Conservation (phyloP, 2,797 vertebrate species). For the Aulostomus chinensis region DNA sequence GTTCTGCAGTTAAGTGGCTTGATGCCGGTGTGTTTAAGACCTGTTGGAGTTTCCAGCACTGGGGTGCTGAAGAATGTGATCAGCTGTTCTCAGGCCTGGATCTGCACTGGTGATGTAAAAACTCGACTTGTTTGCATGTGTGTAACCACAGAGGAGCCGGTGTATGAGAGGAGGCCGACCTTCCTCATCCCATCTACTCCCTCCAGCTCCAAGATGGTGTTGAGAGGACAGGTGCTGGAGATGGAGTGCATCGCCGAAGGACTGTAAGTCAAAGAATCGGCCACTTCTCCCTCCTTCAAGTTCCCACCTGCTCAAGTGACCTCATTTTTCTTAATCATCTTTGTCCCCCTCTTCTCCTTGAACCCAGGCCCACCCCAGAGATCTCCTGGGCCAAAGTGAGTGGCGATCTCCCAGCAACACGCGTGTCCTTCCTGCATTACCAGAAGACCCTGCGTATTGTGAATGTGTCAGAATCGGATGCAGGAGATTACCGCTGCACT, state of each 20-base stretch:
- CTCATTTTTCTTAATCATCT: neutral
- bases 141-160: slow-evolving; percentile 82
- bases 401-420: slow-evolving; percentile 84
- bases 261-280: slow-evolving; percentile 84
- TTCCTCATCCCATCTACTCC: slow-evolving; percentile 87
- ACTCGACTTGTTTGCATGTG: slow-evolving; percentile 17
- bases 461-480: slow-evolving; percentile 90
- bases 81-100: neutral
- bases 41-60: neutral
- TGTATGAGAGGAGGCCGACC: slow-evolving; percentile 84
- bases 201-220: slow-evolving; percentile 87
- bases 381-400: slow-evolving; percentile 92
- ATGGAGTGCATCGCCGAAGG: slow-evolving; percentile 97
- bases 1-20: slow-evolving; percentile 16
- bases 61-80: slow-evolving; percentile 13
- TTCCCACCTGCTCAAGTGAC: slow-evolving; percentile 24
- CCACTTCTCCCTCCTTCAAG: slow-evolving; percentile 13
- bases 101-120: slow-evolving; percentile 11
- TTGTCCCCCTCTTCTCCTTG: neutral
- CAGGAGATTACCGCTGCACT: slow-evolving; percentile 92
- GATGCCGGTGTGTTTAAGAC: neutral
- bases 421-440: slow-evolving; percentile 86
- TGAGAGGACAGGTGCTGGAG: slow-evolving; percentile 90
- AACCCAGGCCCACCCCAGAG: slow-evolving; percentile 88
- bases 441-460: slow-evolving; percentile 90